Evolutionary conservation across 2,888 invertebrate species (phyloP), one percentile per base, ranked within the genome.

Genomic region (Trichopoda pennipes): DNA sequence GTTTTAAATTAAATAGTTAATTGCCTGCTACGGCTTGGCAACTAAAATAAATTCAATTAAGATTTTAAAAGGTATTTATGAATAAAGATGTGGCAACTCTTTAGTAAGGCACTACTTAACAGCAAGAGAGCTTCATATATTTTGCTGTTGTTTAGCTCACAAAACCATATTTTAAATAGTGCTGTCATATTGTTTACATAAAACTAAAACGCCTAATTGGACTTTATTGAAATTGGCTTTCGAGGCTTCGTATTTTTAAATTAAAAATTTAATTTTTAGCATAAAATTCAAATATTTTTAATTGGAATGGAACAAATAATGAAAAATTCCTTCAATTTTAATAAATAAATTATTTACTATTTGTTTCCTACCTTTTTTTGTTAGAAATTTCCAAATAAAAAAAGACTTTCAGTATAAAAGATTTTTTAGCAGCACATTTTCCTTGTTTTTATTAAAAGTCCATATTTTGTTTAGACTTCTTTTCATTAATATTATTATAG

Each of bases 361-460:
- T 38, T 38, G 12, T 12, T 10, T 38, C 38, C 12, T 38, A 38
- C 38, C 38, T 38, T 38, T 12, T 38, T n/a, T n/a, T n/a, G n/a
- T n/a, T 38, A 12, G 12, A 38, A 1, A 49, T 21, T 32, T 35
- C 44, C 19, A 73, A 79, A 70, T 74, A 44, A 82, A 6, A 82
- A 6, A 82, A 79, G 60, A 66, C 32, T 68, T n/a, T 55, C 35
- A n/a, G 55, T 53, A 21, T 21, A 6, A 51, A n/a, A n/a, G 10
- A 32, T 38, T 55, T 17, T 17, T 74, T 77, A 72, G 66, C 76
- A 83, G 80, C 63, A 77, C 69, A 77, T 80, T 77, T 80, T 66
- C 68, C 58, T 75, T 61, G 49, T 83, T 76, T 78, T 72, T 72
- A 79, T 82, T 72, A 64, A 61, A 80, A 80, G 76, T 73, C 76